phyloP scores from a whole-genome alignment of 2,797 vertebrate species.

The Chlorospingus flavigularis region DNA sequence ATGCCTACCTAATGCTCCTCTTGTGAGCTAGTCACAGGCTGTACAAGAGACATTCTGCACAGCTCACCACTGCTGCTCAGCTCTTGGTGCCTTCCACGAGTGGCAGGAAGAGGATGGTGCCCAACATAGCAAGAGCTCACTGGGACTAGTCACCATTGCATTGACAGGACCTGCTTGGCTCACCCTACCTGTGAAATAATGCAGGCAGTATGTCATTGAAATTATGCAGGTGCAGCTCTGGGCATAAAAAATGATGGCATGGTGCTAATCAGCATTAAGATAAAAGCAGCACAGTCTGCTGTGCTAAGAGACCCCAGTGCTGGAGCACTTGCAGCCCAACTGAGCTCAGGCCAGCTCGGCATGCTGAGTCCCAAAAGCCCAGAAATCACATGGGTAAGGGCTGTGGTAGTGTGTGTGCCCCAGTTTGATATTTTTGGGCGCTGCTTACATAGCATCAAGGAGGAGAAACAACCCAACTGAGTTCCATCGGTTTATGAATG shows the following conservation, averaged over 20 bases:
- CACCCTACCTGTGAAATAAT: not conserved
- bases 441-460: not conserved
- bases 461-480: rapidly evolving
- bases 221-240: rapidly evolving
- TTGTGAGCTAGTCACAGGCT: not conserved
- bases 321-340: not conserved
- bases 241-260: not conserved
- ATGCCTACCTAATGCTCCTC: not conserved
- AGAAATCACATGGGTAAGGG: rapidly evolving
- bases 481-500: not conserved
- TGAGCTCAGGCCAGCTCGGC: not conserved
- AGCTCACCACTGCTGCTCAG: not conserved
- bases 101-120: not conserved
- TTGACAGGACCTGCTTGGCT: not conserved
- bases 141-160: rapidly evolving
- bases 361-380: not conserved
- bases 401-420: not conserved
- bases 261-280: not conserved
- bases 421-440: not conserved
- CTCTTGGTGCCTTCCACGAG: not conserved
- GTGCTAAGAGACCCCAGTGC: not conserved
- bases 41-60: not conserved
- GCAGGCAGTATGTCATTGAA: rapidly evolving
- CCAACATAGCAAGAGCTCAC: not conserved
- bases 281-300: not conserved